Conservation (phyloP, 2,113 vertebrate species). For the Zootoca vivipara region DNA sequence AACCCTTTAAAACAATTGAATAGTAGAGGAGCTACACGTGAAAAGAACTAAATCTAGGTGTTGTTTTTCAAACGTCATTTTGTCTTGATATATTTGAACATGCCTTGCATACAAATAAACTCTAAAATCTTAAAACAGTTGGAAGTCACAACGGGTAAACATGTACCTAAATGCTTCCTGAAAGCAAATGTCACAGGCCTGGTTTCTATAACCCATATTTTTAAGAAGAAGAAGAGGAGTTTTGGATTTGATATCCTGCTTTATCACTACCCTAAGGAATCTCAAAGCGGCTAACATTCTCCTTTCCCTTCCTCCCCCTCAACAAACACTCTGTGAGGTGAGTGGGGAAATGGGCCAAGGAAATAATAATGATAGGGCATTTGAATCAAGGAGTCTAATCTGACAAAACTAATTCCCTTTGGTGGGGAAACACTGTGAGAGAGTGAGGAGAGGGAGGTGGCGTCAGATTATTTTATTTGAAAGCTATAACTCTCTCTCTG, state of each 20-base stretch:
- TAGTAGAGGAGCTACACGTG: constrained; percentile 46
- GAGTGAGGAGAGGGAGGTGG: constrained; percentile 8
- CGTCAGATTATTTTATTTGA: no score
- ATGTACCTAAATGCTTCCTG: constrained; percentile 3
- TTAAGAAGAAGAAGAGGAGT: no score
- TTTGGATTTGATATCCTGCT: no score
- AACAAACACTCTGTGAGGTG: no score
- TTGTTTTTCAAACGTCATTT: background rate
- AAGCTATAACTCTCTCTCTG: no score
- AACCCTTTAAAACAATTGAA: constrained; percentile 66
- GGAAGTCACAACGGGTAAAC: constrained; percentile 30
- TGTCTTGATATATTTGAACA: background rate
- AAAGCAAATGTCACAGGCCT: constrained; percentile 43
- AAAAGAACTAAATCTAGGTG: background rate
- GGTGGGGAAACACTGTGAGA: background rate
- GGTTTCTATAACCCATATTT: constrained; percentile 32
- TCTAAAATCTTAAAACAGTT: background rate
- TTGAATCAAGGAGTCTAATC: constrained; percentile 35
- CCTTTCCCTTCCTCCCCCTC: no score
- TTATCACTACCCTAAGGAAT: no score
- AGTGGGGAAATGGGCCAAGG: constrained; percentile 51
- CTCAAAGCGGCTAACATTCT: no score
- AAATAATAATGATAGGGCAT: constrained; percentile 53
- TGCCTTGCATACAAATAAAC: background rate
- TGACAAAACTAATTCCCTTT: constrained; percentile 36